These are phyloP conservation scores for Leptonema lineaticorne DNA, from an alignment of 1,140 invertebrate species.

Conservation along the genomic window DNA sequence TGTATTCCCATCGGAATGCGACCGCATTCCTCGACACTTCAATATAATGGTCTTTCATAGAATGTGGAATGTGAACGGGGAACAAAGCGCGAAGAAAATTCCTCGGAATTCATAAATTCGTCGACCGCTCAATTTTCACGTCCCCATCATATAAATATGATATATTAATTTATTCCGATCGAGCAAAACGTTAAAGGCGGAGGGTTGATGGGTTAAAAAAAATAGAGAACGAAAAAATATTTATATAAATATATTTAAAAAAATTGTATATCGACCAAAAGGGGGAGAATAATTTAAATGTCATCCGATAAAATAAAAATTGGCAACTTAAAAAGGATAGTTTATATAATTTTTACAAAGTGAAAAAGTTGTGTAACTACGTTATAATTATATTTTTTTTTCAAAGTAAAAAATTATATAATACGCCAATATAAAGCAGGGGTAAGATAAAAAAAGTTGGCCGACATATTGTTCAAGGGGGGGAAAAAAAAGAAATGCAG, in stretches of 20 bases:
- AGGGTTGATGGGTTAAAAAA: too few species aligned
- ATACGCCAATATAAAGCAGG: background rate
- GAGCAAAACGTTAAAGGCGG: too few species aligned
- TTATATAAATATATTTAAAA: too few species aligned
- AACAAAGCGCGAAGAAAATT: conserved; percentile 16
- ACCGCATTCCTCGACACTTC: conserved; percentile 24
- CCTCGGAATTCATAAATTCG: conserved; percentile 28
- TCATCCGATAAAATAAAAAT: too few species aligned
- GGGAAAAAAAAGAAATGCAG: conserved; percentile 6
- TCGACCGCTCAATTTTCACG: background rate
- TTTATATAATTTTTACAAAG: too few species aligned
- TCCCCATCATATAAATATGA: background rate
- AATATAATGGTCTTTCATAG: conserved; percentile 22
- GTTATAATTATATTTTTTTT: too few species aligned
- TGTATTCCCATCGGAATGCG: conserved; percentile 23
- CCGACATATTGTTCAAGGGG: too few species aligned
- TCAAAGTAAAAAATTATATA: background rate
- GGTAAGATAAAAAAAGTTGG: background rate
- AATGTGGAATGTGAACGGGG: conserved; percentile 11
- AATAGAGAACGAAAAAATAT: too few species aligned
- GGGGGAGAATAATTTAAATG: too few species aligned
- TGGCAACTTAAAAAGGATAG: too few species aligned
- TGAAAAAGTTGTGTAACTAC: too few species aligned
- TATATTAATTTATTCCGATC: background rate
- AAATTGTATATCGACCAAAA: too few species aligned